A percentile compares a stretch with the other conserved stretches of the same genome.
Evolutionary conservation across 2,113 vertebrate species (phyloP).

Genomic region (Hippocampus barbouri): DNA sequence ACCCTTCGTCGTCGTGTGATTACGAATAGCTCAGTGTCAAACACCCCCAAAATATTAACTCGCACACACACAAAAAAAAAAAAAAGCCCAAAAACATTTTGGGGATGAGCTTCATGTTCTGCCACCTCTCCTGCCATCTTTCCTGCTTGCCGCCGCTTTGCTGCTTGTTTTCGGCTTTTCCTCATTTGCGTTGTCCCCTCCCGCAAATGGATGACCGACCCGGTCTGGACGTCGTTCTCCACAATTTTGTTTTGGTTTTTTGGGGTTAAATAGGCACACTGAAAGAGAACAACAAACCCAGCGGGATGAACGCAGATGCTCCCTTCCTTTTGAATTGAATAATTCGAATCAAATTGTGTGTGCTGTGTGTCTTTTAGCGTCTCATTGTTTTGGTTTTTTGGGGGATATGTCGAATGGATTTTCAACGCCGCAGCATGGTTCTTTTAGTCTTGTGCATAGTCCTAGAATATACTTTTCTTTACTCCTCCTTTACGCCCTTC

Average conservation of each 20-base stretch:
- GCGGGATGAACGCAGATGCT: background rate
- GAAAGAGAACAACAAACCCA: background rate
- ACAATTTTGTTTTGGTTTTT: slow-evolving; percentile 8
- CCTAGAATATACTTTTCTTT: slow-evolving; percentile 2
- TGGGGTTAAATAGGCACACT: background rate
- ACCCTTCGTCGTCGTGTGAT: background rate
- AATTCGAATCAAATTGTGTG: background rate
- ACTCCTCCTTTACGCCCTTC: slow-evolving; percentile 16
- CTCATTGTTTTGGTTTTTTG: background rate
- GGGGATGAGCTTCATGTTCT: slow-evolving; percentile 28
- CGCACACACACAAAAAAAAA: too few relatives aligned
- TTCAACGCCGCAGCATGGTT: slow-evolving; percentile 3
- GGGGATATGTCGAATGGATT: background rate
- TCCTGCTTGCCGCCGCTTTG: slow-evolving; percentile 34
- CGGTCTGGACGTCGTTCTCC: slow-evolving; percentile 20
- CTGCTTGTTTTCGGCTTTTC: slow-evolving; percentile 29
- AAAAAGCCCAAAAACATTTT: too few relatives aligned
- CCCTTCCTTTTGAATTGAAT: background rate
- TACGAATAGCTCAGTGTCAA: too few relatives aligned
- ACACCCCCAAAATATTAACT: background rate
- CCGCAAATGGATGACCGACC: slow-evolving; percentile 37
- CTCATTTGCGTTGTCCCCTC: slow-evolving; percentile 25
- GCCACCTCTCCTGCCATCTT: slow-evolving; percentile 19
- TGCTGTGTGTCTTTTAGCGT: background rate
- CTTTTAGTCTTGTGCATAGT: background rate